phyloP scores from a whole-genome alignment of 2,797 vertebrate species.

The Sciaenops ocellatus region DNA sequence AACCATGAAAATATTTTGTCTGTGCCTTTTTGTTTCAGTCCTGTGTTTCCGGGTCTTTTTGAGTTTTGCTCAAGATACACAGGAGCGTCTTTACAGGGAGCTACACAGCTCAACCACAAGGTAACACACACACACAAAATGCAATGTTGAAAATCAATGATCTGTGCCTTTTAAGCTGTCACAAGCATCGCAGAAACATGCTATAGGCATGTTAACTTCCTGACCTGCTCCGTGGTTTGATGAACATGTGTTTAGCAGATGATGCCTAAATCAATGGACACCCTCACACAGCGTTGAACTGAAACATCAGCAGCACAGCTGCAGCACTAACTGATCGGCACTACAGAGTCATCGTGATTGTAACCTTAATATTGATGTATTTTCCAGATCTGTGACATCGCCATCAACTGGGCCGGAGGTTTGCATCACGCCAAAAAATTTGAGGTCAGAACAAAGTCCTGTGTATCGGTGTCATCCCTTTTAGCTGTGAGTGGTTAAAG shows the following conservation, averaged over 20 bases:
- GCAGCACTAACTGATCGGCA: neutral
- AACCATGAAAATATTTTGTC: neutral
- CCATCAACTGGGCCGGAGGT: conserved; percentile 98
- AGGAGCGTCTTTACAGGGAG: conserved; percentile 96
- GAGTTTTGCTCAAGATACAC: conserved; percentile 98
- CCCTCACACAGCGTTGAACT: neutral
- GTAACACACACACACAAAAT: conserved; percentile 70
- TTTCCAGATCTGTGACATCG: conserved; percentile 96
- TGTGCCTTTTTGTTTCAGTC: conserved; percentile 82
- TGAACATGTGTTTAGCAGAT: conserved; percentile 26
- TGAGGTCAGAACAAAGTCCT: conserved; percentile 86
- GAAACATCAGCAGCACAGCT: neutral
- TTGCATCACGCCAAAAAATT: conserved; percentile 98
- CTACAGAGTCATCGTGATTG: neutral
- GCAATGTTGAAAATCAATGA: neutral
- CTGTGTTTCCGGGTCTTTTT: conserved; percentile 97
- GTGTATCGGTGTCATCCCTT: neutral
- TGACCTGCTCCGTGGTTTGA: neutral
- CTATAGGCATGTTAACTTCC: neutral
- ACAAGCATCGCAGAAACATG: neutral
- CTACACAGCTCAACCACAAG: conserved; percentile 99
- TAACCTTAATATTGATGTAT: conserved; percentile 8
- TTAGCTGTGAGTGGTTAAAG: neutral
- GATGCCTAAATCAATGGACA: neutral
- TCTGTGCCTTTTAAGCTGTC: neutral